These are phyloP conservation scores for Nephila pilipes DNA, from an alignment of 1,140 invertebrate species.

Conservation along the genomic window DNA sequence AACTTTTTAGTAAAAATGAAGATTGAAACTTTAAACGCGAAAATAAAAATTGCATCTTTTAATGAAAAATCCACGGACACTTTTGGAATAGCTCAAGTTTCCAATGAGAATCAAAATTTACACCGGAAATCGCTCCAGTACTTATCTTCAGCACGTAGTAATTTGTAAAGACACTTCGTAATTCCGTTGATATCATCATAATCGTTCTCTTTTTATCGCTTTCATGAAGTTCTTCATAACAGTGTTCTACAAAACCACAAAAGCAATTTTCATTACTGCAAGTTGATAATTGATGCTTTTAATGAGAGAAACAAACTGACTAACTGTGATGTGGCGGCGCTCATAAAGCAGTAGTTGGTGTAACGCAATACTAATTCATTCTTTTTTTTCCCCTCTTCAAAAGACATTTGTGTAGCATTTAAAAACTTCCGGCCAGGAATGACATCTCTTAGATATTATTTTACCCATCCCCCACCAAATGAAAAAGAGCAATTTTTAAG, in stretches of 20 bases:
- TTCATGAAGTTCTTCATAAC: not conserved
- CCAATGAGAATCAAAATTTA: not conserved
- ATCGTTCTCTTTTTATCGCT: not conserved
- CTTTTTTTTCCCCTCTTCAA: not conserved
- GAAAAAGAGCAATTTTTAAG: not conserved
- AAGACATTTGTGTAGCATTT: not conserved
- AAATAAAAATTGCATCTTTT: no score
- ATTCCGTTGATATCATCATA: not conserved
- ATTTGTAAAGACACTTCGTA: not conserved
- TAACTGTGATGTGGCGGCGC: not conserved
- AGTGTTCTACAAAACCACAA: not conserved
- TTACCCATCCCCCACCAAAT: not conserved
- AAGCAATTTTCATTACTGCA: slow-evolving; percentile 14
- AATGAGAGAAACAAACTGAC: not conserved
- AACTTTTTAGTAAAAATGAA: no score
- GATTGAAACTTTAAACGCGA: no score
- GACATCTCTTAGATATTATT: slow-evolving; percentile 5
- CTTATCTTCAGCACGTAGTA: not conserved
- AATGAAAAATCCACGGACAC: no score
- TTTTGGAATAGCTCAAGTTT: no score
- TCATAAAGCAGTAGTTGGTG: not conserved
- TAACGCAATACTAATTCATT: not conserved
- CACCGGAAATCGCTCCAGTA: not conserved
- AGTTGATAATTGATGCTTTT: slow-evolving; percentile 7
- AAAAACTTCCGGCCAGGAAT: slow-evolving; percentile 1